Conservation (phyloP, 2,113 vertebrate genomes). For the Podilymbus podiceps region DNA sequence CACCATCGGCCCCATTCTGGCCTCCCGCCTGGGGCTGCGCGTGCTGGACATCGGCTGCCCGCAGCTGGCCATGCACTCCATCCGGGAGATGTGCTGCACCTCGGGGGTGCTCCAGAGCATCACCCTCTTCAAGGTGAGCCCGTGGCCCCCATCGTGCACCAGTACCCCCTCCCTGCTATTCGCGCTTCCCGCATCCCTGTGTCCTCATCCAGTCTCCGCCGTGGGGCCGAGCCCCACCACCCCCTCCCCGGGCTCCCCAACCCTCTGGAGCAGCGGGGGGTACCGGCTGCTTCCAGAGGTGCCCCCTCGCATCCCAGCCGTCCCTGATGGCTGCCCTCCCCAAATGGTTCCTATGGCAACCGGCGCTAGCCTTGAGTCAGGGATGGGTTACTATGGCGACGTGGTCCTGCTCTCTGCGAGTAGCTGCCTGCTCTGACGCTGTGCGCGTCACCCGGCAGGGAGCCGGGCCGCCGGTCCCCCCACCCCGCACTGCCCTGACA, state of each 20-base stretch:
- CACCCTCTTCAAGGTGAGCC: slow-evolving; percentile 90
- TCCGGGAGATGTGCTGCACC: slow-evolving; percentile 96
- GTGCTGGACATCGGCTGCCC: slow-evolving; percentile 91
- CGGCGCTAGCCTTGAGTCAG: slow-evolving; percentile 54
- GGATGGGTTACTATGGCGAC: slow-evolving; percentile 58
- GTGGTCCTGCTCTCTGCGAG: background rate
- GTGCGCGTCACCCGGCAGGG: background rate
- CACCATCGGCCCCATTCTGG: slow-evolving; percentile 94
- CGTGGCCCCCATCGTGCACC: fast-evolving
- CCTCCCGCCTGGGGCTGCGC: slow-evolving; percentile 87
- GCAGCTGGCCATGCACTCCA: slow-evolving; percentile 97
- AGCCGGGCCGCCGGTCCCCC: background rate
- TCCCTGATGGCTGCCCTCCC: background rate
- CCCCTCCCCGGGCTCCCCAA: background rate
- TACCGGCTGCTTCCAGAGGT: background rate
- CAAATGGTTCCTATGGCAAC: slow-evolving; percentile 66
- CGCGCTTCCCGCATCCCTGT: fast-evolving
- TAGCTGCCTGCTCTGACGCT: slow-evolving; percentile 5
- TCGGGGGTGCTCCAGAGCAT: slow-evolving; percentile 89
- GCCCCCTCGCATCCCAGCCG: background rate
- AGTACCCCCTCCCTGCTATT: background rate
- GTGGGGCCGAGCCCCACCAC: background rate
- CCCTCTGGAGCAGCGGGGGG: background rate
- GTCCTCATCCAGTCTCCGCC: background rate
- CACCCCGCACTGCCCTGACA: fast-evolving